Evolutionary conservation across 2,888 invertebrate species (phyloP), one percentile per base, ranked within the genome.

Genomic region (Platynereis dumerilii): DNA sequence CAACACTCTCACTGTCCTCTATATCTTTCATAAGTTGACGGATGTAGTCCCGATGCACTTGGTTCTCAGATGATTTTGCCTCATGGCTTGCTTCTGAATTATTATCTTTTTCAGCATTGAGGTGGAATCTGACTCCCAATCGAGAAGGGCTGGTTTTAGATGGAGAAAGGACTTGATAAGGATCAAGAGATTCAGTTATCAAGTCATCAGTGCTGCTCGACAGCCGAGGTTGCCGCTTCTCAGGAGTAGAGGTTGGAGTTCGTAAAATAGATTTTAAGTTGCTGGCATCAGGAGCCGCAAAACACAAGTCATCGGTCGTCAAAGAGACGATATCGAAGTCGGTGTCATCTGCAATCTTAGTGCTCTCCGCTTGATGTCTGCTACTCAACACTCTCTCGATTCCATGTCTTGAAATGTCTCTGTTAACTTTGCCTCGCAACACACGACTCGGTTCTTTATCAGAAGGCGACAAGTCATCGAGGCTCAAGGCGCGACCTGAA

Each of bases 21-120:
- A 48, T 48, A n/a, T 48, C 48, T 48, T 48, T 22, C 48, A 48
- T 48, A n/a, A 48, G 48, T 22, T 48, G 48, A 5, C 48, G 5
- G 7, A 48, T 48, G 48, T 48, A 48, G 20, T 48, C 20, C 3
- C 48, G n/a, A 22, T 48, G 48, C 12, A 12, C 34, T 34, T 34
- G 34, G 34, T 34, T 34, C 34, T 34, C 34, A 7, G 34, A 34
- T 34, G 12, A 5, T 7, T 7, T 7, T 5, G 5, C 12, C 7
- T 34, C 34, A 34, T 12, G 5, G 5, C 12, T 12, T 34, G 34
- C 5, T 34, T 34, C 34, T 7, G 7, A 12, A 34, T 5, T 5
- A 34, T 34, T 34, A 34, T 34, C 34, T 34, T 34, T 34, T 7
- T 34, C 34, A 7, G 7, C 34, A 7, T 34, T 34, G 5, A 34